Percentiles rank a stretch among this genome's conserved stretches.
These are phyloP conservation scores for Pachypsylla venusta DNA, from an alignment of 1,140 invertebrate species.

Conservation along the genomic window DNA sequence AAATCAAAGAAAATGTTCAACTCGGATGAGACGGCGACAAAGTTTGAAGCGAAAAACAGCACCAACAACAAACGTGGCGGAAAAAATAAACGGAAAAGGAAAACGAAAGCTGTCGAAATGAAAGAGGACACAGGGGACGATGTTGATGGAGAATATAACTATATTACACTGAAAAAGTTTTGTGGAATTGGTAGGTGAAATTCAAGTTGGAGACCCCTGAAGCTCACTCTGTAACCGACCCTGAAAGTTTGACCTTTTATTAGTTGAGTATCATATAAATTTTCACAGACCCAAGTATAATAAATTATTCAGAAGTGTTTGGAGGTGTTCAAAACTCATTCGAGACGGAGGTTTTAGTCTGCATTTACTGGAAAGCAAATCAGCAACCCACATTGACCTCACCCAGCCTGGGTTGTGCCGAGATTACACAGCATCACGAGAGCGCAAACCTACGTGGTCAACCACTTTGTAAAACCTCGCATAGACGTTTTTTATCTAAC, in stretches of 20 bases:
- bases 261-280: neutral
- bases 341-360: neutral
- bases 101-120: neutral
- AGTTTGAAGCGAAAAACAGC: neutral
- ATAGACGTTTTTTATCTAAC: no score
- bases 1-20: conserved; percentile 32
- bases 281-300: neutral
- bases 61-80: neutral
- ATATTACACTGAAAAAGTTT: neutral
- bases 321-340: neutral
- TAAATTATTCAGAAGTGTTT: neutral
- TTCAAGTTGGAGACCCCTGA: no score
- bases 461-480: no score
- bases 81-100: conserved; percentile 5
- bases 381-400: no score
- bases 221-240: no score
- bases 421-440: no score
- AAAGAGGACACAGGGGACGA: neutral
- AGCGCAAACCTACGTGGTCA: no score
- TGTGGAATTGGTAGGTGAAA: neutral
- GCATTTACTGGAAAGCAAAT: neutral
- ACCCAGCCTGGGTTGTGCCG: no score
- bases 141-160: neutral
- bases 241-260: neutral
- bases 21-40: neutral